A percentile compares a stretch with the other conserved stretches of the same genome.
These are phyloP conservation scores for Theretra japonica DNA, from an alignment of 2,888 invertebrate species.

Conservation along the genomic window DNA sequence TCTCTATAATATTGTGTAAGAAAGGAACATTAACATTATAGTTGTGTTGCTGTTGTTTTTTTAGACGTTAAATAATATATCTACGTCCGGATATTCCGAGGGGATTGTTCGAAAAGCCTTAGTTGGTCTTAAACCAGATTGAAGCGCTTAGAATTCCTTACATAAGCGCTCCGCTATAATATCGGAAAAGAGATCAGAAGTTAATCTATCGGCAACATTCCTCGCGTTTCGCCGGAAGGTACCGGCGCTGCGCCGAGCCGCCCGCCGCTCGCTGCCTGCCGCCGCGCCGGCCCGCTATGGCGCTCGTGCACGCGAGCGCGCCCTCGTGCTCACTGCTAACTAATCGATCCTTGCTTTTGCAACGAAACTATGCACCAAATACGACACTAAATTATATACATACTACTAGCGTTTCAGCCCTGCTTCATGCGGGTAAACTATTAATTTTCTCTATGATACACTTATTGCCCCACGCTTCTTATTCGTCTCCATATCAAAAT, in stretches of 20 bases:
- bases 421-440: neutral
- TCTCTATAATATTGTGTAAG: no score
- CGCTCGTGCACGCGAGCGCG: slow-evolving; percentile 72
- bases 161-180: slow-evolving; percentile 80
- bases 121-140: slow-evolving; percentile 79
- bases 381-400: slow-evolving; percentile 21
- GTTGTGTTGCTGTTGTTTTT: neutral
- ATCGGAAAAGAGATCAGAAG: slow-evolving; percentile 85
- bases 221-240: slow-evolving; percentile 83
- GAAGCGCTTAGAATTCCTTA: slow-evolving; percentile 82
- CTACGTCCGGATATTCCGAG: slow-evolving; percentile 47
- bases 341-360: slow-evolving; percentile 75
- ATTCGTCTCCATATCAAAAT: no score
- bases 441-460: neutral
- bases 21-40: no score
- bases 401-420: neutral
- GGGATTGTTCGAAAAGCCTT: slow-evolving; percentile 64
- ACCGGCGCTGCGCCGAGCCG: slow-evolving; percentile 63
- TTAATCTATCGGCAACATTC: slow-evolving; percentile 85
- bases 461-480: neutral
- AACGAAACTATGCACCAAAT: slow-evolving; percentile 62
- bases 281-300: slow-evolving; percentile 65
- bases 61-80: slow-evolving; percentile 5
- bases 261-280: slow-evolving; percentile 59
- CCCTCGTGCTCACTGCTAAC: slow-evolving; percentile 59